Evolutionary conservation across 2,113 vertebrate genomes (phyloP).

Genomic region (Anarhynchus alexandrinus): DNA sequence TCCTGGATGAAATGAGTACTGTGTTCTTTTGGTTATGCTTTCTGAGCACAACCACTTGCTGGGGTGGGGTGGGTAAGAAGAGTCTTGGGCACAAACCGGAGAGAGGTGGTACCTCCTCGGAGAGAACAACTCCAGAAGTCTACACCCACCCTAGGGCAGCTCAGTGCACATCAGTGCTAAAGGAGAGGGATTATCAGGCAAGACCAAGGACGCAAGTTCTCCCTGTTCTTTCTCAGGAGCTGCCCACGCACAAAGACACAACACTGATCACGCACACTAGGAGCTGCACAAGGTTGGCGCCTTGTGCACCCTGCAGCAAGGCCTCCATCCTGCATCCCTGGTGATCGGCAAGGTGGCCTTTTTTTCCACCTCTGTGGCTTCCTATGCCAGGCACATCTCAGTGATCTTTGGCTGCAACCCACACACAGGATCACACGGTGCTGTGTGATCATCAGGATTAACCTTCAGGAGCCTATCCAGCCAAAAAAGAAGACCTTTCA

Average conservation of each 20-base stretch:
- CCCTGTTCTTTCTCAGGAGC: not conserved
- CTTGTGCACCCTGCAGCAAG: not conserved
- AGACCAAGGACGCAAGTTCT: not conserved
- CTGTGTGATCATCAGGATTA: not conserved
- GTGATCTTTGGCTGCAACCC: not conserved
- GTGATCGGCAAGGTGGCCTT: not conserved
- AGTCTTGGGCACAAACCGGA: not conserved
- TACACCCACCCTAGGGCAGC: accelerated
- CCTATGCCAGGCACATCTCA: not conserved
- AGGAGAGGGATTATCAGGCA: not conserved
- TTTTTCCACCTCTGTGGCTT: not conserved
- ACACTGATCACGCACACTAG: accelerated
- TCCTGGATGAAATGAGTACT: not conserved
- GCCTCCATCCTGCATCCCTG: not conserved
- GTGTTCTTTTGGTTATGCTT: not conserved
- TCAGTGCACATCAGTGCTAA: accelerated
- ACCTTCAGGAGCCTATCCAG: not conserved
- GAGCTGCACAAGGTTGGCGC: not conserved
- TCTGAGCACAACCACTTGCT: not conserved
- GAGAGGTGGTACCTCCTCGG: not conserved
- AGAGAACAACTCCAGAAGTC: not conserved
- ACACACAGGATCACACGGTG: not conserved
- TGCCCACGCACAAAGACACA: not conserved
- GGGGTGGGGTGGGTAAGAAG: not conserved
- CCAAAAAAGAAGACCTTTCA: not conserved